Conservation (phyloP, 2,113 vertebrate species). For the Thunnus maccoyii region DNA sequence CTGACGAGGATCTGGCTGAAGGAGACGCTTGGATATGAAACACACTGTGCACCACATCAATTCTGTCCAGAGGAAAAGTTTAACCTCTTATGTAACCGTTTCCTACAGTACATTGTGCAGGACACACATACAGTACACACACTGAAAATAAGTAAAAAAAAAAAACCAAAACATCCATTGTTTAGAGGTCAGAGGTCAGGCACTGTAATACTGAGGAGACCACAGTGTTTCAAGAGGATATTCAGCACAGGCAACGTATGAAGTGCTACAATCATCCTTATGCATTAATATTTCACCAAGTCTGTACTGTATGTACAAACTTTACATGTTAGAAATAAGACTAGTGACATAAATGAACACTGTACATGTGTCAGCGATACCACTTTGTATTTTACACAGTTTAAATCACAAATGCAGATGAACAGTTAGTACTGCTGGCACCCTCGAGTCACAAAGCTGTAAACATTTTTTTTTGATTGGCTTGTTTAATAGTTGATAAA, state of each 20-base stretch:
- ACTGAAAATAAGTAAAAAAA: conserved; percentile 80
- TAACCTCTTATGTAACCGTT: conserved; percentile 81
- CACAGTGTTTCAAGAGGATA: conserved; percentile 95
- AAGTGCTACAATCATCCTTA: conserved; percentile 94
- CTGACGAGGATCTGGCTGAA: conserved; percentile 75
- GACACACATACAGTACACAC: conserved; percentile 42
- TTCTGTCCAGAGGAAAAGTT: conserved; percentile 84
- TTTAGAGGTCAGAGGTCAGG: conserved; percentile 91
- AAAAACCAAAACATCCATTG: conserved; percentile 84
- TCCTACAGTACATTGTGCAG: conserved; percentile 52
- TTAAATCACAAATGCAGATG: conserved; percentile 87
- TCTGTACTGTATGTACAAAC: conserved; percentile 89
- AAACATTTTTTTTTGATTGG: conserved; percentile 91
- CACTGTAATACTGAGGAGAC: conserved; percentile 97
- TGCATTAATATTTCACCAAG: conserved; percentile 92
- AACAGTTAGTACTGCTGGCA: conserved; percentile 85
- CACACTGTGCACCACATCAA: conserved; percentile 85
- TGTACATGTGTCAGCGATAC: conserved; percentile 85
- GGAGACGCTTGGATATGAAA: conserved; percentile 91
- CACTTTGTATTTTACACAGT: conserved; percentile 87
- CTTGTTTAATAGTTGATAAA: conserved; percentile 88
- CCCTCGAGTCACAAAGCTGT: conserved; percentile 89
- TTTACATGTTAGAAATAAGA: conserved; percentile 93
- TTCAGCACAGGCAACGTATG: conserved; percentile 92
- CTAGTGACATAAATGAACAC: conserved; percentile 91